Evolutionary conservation across 2,797 vertebrate species (phyloP).

Genomic region (Pipistrellus kuhlii): DNA sequence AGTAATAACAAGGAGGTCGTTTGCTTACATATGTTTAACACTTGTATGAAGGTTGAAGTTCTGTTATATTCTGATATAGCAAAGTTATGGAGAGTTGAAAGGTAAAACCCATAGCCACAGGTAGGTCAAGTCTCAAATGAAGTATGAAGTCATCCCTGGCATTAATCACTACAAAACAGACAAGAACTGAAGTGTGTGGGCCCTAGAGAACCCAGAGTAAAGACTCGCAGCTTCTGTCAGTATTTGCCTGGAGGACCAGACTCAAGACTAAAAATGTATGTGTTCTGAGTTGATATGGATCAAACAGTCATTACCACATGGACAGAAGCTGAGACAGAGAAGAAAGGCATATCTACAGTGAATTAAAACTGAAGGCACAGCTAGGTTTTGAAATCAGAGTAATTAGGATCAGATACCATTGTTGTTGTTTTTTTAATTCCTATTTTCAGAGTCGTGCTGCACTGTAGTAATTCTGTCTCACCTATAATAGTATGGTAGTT

Average conservation of each 20-base stretch:
- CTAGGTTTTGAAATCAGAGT: background rate
- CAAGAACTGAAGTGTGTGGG: background rate
- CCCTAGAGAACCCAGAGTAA: background rate
- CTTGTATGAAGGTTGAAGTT: conserved; percentile 16
- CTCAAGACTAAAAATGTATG: background rate
- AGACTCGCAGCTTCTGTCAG: conserved; percentile 4
- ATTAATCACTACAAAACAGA: conserved; percentile 32
- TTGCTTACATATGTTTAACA: conserved; percentile 45
- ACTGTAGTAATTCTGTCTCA: background rate
- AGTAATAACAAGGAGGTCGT: background rate
- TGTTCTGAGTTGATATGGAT: background rate
- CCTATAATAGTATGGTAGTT: background rate
- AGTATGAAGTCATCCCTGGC: conserved; percentile 39
- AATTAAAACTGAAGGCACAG: conserved; percentile 27
- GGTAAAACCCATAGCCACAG: background rate
- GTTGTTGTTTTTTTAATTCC: background rate
- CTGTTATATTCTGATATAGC: background rate
- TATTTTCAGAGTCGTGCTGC: background rate
- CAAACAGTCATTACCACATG: background rate
- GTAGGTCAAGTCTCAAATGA: conserved; percentile 36
- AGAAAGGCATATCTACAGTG: background rate
- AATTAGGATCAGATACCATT: background rate
- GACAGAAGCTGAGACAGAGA: background rate
- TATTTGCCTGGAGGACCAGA: background rate
- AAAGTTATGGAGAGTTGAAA: conserved; percentile 14